Evolutionary conservation across 2,888 invertebrate genomes (phyloP), one percentile per base, ranked within the genome.

Genomic region (Balanococcus diminutus): DNA sequence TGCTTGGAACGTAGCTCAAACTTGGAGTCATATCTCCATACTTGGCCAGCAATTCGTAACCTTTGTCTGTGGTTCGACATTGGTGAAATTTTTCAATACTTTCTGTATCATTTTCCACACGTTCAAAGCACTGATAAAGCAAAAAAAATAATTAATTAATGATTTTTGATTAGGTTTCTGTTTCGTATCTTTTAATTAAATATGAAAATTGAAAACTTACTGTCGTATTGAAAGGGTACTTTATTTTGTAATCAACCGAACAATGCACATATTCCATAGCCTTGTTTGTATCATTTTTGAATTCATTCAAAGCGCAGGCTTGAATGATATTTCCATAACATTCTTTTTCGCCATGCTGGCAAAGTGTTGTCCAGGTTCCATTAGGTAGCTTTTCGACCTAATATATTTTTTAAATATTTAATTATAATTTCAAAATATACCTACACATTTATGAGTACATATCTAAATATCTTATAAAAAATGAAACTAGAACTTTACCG

Each of bases 281-380:
- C 1, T 39, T 39, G 11, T 39, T 5, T 0, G 25, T 39, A 81
- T 88, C 87, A 36, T 88, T 87, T 14, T 87, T 87, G 82, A 90
- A 90, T 86, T 90, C 89, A 5, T 89, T 61, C 86, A 92, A 88
- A 1, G 89, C 91, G 88, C 92, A 92, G 0, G 91, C 90, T 87
- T 92, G 92, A 6, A 90, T 90, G 88, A 90, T 91, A 88, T 92
- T 92, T 14, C 91, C 92, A 4, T 87, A 87, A 88, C 92, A 92
- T 88, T 92, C 92, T 0, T 88, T 82, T 0, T 88, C 86, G 0
- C 92, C 92, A 87, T 92, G 92, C 88, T 92, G 92, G 87, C 92
- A 92, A 3, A 56, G 39, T 87, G 89, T 89, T 3, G 31, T 75
- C 87, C 87, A 84, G 2, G 39, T 42, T 32, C 75, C 84, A 42